Conservation (phyloP, 1,140 invertebrate species). For the Diuraphis noxia region DNA sequence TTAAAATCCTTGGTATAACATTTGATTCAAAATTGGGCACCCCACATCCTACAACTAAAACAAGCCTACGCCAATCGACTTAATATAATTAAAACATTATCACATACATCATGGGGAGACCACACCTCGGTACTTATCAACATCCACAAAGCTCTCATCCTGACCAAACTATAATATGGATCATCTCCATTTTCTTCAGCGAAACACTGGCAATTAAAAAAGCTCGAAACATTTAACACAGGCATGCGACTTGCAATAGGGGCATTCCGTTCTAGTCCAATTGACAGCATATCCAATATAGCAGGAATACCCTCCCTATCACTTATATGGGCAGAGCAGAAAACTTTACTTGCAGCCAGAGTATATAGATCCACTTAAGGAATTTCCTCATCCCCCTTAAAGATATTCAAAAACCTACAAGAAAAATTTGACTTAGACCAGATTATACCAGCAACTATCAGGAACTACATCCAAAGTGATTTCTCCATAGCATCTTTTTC, state of each 20-base stretch:
- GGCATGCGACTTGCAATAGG: constrained; percentile 17
- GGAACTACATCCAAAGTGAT: neutral
- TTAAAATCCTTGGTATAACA: neutral
- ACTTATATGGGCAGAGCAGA: neutral
- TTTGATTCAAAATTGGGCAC: constrained; percentile 16
- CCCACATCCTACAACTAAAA: neutral
- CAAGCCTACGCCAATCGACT: neutral
- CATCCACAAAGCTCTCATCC: constrained; percentile 11
- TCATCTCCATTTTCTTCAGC: too few species aligned
- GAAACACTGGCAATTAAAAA: neutral
- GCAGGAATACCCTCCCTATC: constrained; percentile 32
- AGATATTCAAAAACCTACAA: neutral
- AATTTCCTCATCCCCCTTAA: neutral
- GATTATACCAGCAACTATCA: neutral
- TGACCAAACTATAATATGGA: neutral
- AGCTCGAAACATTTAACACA: neutral
- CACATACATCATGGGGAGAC: constrained; percentile 28
- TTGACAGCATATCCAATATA: neutral
- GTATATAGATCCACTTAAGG: neutral
- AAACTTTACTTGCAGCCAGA: neutral
- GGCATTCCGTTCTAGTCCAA: constrained; percentile 11
- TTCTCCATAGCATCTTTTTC: neutral
- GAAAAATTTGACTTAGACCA: neutral
- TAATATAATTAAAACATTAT: neutral
- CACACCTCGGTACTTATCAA: neutral